Conservation (phyloP, 2,888 invertebrate species). For the Ceriagrion tenellum region DNA sequence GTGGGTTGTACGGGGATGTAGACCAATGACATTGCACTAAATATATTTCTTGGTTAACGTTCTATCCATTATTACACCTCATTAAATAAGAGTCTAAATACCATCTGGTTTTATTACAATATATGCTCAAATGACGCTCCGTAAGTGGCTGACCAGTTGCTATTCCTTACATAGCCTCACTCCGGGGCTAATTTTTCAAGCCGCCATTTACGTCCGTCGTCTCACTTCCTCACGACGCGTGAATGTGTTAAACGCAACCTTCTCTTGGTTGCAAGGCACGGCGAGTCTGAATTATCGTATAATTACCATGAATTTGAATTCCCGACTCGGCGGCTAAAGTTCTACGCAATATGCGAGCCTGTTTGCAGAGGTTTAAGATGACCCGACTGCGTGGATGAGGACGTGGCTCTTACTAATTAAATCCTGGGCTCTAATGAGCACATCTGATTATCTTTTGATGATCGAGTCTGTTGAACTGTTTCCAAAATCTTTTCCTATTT, state of each 20-base stretch:
- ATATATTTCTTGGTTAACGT: too few relatives aligned
- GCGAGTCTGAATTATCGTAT: neutral
- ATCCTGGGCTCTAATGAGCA: neutral
- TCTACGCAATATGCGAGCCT: neutral
- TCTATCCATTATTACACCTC: too few relatives aligned
- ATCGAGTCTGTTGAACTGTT: too few relatives aligned
- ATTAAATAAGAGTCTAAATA: too few relatives aligned
- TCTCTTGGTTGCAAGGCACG: neutral
- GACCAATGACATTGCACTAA: too few relatives aligned
- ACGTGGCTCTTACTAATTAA: neutral
- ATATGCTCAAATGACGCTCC: too few relatives aligned
- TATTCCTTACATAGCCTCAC: too few relatives aligned
- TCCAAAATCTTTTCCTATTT: too few relatives aligned
- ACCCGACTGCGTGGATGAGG: neutral
- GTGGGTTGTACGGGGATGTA: too few relatives aligned
- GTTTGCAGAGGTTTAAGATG: neutral
- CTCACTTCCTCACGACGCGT: neutral
- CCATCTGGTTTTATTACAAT: too few relatives aligned
- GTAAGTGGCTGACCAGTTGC: too few relatives aligned
- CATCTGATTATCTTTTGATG: too few relatives aligned
- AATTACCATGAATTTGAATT: slow-evolving; percentile 11
- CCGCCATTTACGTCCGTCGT: neutral
- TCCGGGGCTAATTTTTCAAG: neutral
- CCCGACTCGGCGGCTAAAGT: neutral
- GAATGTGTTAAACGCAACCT: neutral